Conservation (phyloP, 1,140 invertebrate species). For the Drosophila saltans region DNA sequence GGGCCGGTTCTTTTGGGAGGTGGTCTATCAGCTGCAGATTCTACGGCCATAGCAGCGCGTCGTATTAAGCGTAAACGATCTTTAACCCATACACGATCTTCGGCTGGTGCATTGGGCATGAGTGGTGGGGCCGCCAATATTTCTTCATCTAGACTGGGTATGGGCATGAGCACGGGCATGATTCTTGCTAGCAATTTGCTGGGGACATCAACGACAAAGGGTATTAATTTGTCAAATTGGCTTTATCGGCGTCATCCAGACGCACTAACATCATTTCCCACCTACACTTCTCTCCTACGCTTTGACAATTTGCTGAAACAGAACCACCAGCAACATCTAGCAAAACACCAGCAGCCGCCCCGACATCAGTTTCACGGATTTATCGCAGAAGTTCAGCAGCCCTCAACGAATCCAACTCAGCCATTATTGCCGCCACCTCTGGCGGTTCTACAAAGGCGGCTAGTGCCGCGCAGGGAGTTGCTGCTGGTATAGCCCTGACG, state of each 20-base stretch:
- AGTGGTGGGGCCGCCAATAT: neutral
- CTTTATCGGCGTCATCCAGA: conserved; percentile 33
- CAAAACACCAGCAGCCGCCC: conserved; percentile 1
- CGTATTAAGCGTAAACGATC: conserved; percentile 12
- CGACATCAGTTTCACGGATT: conserved; percentile 18
- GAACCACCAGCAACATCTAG: conserved; percentile 4
- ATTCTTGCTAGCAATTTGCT: conserved; percentile 9
- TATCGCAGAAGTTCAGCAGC: conserved; percentile 17
- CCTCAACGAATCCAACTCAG: neutral
- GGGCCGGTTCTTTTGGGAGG: conserved; percentile 4
- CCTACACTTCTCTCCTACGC: conserved; percentile 42
- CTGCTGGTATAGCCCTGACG: neutral
- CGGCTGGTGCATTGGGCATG: conserved; percentile 20
- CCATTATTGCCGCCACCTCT: conserved; percentile 3
- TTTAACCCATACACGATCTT: neutral
- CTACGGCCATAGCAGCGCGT: neutral
- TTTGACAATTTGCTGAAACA: conserved; percentile 28
- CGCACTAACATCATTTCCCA: conserved; percentile 54
- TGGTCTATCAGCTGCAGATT: conserved; percentile 1
- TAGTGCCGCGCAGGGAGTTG: conserved; percentile 6
- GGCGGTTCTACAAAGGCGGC: conserved; percentile 32
- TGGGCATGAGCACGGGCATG: conserved; percentile 23
- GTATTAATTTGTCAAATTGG: conserved; percentile 42
- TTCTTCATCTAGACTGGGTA: conserved; percentile 2
- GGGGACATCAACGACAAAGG: conserved; percentile 37